These are phyloP conservation scores for Thysanoteuthis rhombus DNA, from an alignment of 2,888 invertebrate genomes.

Conservation along the genomic window DNA sequence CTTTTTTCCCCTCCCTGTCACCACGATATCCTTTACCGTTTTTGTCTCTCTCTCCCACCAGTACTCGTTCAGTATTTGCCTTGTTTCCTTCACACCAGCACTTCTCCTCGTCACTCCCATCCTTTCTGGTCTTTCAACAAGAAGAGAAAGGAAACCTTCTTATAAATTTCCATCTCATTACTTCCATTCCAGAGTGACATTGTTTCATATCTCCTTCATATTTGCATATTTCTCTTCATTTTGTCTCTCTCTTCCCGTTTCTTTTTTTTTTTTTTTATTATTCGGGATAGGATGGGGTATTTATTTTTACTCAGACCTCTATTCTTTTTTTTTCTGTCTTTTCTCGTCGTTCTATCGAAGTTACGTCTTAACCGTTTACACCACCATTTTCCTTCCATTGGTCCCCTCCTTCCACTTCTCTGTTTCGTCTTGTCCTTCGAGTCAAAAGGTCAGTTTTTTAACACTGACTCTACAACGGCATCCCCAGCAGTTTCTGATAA, in stretches of 20 bases:
- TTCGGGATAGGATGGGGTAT: neutral
- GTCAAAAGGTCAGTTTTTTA: neutral
- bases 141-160: too few relatives aligned
- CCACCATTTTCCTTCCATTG: neutral
- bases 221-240: neutral
- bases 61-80: neutral
- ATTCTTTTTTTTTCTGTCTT: neutral
- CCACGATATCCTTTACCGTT: too few relatives aligned
- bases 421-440: neutral
- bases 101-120: neutral
- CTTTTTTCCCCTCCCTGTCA: too few relatives aligned
- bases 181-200: neutral
- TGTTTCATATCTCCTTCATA: neutral
- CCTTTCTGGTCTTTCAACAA: neutral
- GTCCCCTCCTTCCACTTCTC: neutral
- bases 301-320: neutral
- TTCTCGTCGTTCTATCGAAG: neutral
- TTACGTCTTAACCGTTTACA: too few relatives aligned
- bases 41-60: neutral
- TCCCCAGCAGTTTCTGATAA: neutral
- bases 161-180: neutral
- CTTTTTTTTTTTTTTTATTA: neutral
- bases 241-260: too few relatives aligned
- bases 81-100: neutral
- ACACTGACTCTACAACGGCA: neutral